Base-by-base conservation (phyloP, 2,113 vertebrate genomes). In the Planiliza haematocheilus region DNA sequence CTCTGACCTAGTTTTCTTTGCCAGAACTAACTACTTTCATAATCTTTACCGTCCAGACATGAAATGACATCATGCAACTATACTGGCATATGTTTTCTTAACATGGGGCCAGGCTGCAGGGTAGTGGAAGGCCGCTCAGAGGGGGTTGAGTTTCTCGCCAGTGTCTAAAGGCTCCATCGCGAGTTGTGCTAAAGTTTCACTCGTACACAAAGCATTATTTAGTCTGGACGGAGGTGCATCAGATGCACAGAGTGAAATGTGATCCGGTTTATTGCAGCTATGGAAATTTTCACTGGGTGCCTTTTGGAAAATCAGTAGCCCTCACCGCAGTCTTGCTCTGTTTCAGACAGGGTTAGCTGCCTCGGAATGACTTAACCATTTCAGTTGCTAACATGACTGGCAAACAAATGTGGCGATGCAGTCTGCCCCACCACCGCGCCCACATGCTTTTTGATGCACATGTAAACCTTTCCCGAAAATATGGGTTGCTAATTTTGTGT, bases 61-160 rank as follows among this genome's bases (percentile, higher is more conserved):
- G 2, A 62, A 59, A 86, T 92, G 86, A 93, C 85, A 85, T 92
- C 88, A 91, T 89, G 58, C 66, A 46, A 68, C 34, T 76, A 69
- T 4, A 62, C 77, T 39, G 50, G 77, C 68, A 67, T 77, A 21
- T 86, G 83, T 90, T 88, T 88, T 84, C 78, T 86, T 88, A 80
- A 70, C 20, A 38, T 63, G 88, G 79, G 86, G 73, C 82, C 84
- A 65, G 53, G 79, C 66, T 61, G 70, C 9, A 41, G 82, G 84
- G 60, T 18, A 65, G 21, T 50, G 58, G 3, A 74, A 60, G 70
- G 43, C 7, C 24, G 8, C 57, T 60, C 13, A 8, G 46, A 64
- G 63, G 46, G 70, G 52, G 24, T 39, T 10, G 53, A 43, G 42
- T 81, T 77, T 66, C 20, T 76, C 56, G 65, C 56, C 45, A 20